These are phyloP conservation scores for Gymnarchus niloticus DNA, from an alignment of 2,113 vertebrate species.

Conservation along the genomic window DNA sequence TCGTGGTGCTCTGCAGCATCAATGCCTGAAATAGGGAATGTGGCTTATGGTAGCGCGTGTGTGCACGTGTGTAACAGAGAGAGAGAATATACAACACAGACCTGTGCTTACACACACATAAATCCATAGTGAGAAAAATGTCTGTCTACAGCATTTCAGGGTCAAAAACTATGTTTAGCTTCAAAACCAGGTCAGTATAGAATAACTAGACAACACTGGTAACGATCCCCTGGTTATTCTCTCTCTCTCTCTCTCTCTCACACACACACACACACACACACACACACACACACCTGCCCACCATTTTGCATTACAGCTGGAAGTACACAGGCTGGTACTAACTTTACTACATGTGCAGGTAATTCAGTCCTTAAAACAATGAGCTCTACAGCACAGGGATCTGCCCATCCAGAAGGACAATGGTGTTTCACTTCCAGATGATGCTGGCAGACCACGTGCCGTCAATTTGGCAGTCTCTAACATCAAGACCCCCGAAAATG, in stretches of 20 bases:
- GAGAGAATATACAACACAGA: not conserved
- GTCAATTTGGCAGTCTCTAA: not conserved
- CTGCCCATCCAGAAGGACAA: not conserved
- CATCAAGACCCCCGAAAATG: not conserved
- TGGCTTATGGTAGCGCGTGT: not conserved
- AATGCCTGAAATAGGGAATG: not conserved
- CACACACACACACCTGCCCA: not conserved
- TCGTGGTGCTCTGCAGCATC: not conserved
- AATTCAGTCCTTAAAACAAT: not conserved
- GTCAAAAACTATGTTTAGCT: slow-evolving; percentile 4
- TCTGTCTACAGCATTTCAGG: not conserved
- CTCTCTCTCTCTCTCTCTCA: too few relatives aligned
- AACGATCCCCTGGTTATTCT: not conserved
- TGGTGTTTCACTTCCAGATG: not conserved
- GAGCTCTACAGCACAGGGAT: not conserved
- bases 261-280: not conserved
- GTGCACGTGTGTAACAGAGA: not conserved
- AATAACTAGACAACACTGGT: not conserved
- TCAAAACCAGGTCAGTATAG: slow-evolving; percentile 8
- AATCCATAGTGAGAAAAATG: not conserved
- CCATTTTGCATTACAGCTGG: not conserved
- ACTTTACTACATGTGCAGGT: not conserved
- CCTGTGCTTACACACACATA: not conserved
- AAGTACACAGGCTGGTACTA: not conserved
- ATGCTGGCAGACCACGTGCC: not conserved